A percentile compares a stretch with the other conserved stretches of the same genome.
Evolutionary conservation across 2,113 vertebrate genomes (phyloP).

Genomic region (Cyprinodon brontotheroides): DNA sequence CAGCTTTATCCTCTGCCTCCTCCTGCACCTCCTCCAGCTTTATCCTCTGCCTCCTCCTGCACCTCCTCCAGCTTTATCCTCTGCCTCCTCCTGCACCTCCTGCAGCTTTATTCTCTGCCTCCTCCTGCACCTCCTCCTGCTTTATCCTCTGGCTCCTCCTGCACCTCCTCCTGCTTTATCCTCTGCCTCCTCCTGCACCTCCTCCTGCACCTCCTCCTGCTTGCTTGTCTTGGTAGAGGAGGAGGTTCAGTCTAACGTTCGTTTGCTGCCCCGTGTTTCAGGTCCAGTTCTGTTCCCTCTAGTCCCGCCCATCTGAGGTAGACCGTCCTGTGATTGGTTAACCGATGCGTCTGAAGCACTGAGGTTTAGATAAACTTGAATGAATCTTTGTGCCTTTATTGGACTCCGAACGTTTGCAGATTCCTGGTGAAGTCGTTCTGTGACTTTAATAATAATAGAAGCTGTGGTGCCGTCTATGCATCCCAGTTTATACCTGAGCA

Average conservation of each 20-base stretch:
- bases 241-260: no score
- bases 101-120: no score
- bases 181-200: background rate
- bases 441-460: background rate
- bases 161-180: background rate
- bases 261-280: no score
- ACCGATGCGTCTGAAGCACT: slow-evolving; percentile 9
- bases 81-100: background rate
- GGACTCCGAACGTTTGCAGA: slow-evolving; percentile 11
- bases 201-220: background rate
- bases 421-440: background rate
- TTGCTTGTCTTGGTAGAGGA: background rate
- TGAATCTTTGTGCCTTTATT: slow-evolving; percentile 91
- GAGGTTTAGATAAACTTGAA: slow-evolving; percentile 85
- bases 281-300: no score
- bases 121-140: slow-evolving; percentile 4
- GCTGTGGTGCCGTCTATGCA: slow-evolving; percentile 3
- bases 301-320: no score
- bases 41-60: background rate
- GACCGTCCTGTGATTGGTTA: no score
- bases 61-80: background rate
- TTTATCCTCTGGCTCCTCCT: background rate
- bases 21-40: no score
- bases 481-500: slow-evolving; percentile 4
- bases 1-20: background rate